Percentiles rank a stretch among this genome's conserved stretches.
Evolutionary conservation across 2,888 invertebrate genomes (phyloP).

Genomic region (Antitype chi): DNA sequence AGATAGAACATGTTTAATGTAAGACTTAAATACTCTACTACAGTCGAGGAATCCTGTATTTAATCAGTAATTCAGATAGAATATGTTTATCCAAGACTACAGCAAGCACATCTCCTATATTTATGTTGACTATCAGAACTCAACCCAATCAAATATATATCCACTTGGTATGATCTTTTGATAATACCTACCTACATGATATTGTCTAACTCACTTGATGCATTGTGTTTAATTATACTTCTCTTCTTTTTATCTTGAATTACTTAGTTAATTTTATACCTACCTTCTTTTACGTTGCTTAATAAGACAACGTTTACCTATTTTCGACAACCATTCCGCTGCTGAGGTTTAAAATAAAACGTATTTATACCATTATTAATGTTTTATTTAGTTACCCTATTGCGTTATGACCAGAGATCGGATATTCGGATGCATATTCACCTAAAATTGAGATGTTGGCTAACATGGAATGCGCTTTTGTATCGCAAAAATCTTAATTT

Average conservation of each 20-base stretch:
- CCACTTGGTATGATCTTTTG: slow-evolving; percentile 14
- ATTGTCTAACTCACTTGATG: slow-evolving; percentile 1
- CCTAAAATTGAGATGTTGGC: too few relatives aligned
- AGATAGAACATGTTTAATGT: neutral
- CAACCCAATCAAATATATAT: neutral
- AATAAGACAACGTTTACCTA: slow-evolving; percentile 52
- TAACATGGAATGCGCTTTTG: too few relatives aligned
- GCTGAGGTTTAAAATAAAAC: slow-evolving; percentile 70
- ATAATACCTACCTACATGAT: neutral
- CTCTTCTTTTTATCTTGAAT: slow-evolving; percentile 9
- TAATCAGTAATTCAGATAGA: slow-evolving; percentile 14
- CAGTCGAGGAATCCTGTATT: slow-evolving; percentile 7
- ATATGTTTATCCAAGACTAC: slow-evolving; percentile 8
- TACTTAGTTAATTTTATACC: slow-evolving; percentile 6
- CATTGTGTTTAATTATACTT: slow-evolving; percentile 28
- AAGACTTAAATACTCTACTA: neutral
- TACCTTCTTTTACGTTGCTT: slow-evolving; percentile 43
- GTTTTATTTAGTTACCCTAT: slow-evolving; percentile 44
- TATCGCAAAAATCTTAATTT: too few relatives aligned
- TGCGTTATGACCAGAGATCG: too few relatives aligned
- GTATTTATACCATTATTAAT: slow-evolving; percentile 70
- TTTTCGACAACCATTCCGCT: slow-evolving; percentile 69
- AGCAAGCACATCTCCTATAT: slow-evolving; percentile 22
- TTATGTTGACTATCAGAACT: slow-evolving; percentile 48
- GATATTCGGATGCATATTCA: too few relatives aligned